Evolutionary conservation across 2,113 vertebrate genomes (phyloP).

Genomic region (Rhea pennata): DNA sequence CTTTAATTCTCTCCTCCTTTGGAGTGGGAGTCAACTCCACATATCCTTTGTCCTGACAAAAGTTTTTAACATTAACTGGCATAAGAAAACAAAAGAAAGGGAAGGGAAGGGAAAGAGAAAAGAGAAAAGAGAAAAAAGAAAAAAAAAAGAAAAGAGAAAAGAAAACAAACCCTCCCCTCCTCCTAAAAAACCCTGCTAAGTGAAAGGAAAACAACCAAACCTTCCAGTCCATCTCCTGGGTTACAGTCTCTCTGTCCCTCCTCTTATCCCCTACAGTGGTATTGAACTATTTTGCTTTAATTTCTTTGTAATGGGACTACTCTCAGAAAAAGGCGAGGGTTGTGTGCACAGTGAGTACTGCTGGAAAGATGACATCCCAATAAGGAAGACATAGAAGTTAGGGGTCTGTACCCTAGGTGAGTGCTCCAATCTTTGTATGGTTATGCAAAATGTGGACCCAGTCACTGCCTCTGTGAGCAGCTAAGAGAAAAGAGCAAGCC

Average conservation of each 20-base stretch:
- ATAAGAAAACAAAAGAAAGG: too few relatives aligned
- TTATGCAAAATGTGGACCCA: neutral
- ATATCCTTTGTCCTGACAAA: neutral
- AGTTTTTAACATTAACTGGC: neutral
- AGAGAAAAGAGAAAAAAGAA: too few relatives aligned
- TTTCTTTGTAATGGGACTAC: neutral
- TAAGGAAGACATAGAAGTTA: neutral
- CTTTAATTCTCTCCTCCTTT: neutral
- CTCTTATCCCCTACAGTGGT: neutral
- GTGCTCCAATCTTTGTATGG: neutral
- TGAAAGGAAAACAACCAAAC: neutral
- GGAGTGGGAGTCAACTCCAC: neutral
- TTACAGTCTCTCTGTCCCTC: neutral
- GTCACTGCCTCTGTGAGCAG: neutral
- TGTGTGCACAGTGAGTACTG: rapidly evolving
- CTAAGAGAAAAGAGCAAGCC: neutral
- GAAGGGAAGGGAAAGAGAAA: neutral
- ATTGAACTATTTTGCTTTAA: neutral
- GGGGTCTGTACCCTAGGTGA: neutral
- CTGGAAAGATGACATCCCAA: neutral
- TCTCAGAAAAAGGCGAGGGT: neutral
- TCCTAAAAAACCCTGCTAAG: rapidly evolving
- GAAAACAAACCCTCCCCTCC: too few relatives aligned
- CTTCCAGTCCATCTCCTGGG: neutral
- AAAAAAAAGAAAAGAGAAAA: neutral